A percentile compares a stretch with the other conserved stretches of the same genome.
phyloP scores from a whole-genome alignment of 2,888 invertebrate genomes.

The Euplexia lucipara region DNA sequence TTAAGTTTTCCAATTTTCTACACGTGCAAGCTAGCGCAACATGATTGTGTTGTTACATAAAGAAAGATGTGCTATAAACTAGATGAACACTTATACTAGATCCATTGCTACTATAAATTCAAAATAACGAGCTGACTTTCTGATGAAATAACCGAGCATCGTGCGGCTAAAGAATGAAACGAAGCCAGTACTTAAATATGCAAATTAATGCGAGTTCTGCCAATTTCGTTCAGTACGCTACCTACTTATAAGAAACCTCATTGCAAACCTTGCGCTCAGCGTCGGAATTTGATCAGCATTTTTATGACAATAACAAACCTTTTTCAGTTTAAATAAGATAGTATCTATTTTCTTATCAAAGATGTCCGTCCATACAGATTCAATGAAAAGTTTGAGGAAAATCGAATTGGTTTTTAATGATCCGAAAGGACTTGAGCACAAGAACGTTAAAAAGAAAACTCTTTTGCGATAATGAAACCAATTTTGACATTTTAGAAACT shows the following conservation, averaged over 20 bases:
- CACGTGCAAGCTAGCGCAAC: constrained; percentile 4
- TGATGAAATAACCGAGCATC: constrained; percentile 35
- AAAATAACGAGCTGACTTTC: constrained; percentile 31
- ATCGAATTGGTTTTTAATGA: constrained; percentile 49
- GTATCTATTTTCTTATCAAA: neutral
- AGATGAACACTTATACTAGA: constrained; percentile 22
- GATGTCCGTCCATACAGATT: constrained; percentile 10
- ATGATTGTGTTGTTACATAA: constrained; percentile 24
- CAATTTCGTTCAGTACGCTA: constrained; percentile 44
- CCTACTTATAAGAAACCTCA: constrained; percentile 36
- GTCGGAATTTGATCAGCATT: constrained; percentile 34
- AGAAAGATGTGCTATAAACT: constrained; percentile 18
- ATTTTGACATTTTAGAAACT: constrained; percentile 40
- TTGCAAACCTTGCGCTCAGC: constrained; percentile 24
- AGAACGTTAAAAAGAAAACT: constrained; percentile 22
- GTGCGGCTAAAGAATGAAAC: constrained; percentile 37
- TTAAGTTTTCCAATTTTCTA: constrained; percentile 18
- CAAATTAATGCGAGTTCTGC: constrained; percentile 43
- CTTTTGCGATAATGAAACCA: constrained; percentile 39
- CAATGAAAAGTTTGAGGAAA: constrained; percentile 20
- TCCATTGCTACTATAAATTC: constrained; percentile 16
- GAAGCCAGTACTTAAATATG: constrained; percentile 49
- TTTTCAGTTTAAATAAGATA: constrained; percentile 6
- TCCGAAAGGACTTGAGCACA: constrained; percentile 6
- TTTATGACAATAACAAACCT: constrained; percentile 26